Evolutionary conservation across 2,113 vertebrate species (phyloP).

Genomic region (Mugil cephalus): DNA sequence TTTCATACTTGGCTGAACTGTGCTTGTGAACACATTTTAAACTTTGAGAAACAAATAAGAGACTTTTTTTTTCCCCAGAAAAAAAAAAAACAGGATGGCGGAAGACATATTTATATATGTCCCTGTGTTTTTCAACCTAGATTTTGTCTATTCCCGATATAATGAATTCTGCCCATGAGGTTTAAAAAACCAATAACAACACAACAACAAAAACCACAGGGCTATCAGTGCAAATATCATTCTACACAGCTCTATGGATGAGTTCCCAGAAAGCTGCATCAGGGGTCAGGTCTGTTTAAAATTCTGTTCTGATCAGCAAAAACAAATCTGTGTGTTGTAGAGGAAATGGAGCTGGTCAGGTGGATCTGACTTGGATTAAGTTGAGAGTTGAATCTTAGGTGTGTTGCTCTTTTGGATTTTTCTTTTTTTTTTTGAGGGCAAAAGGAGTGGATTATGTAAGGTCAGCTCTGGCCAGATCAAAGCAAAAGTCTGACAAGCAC

Average conservation of each 20-base stretch:
- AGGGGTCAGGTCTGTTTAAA: constrained; percentile 28
- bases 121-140: neutral
- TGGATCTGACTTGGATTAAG: constrained; percentile 30
- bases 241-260: constrained; percentile 4
- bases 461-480: constrained; percentile 75
- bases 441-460: constrained; percentile 68
- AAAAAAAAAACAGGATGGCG: neutral
- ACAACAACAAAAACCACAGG: neutral
- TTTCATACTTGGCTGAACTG: constrained; percentile 24
- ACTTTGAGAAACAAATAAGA: constrained; percentile 2
- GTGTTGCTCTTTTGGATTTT: constrained; percentile 30
- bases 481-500: constrained; percentile 71
- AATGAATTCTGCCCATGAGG: constrained; percentile 3
- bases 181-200: neutral
- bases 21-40: constrained; percentile 22
- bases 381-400: constrained; percentile 58
- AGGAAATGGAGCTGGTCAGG: constrained; percentile 21
- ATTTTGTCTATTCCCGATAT: constrained; percentile 4
- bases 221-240: constrained; percentile 12
- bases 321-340: constrained; percentile 40
- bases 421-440: constrained; percentile 55
- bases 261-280: constrained; percentile 8
- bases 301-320: constrained; percentile 35
- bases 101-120: constrained; percentile 10
- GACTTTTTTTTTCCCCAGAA: neutral